Percentiles rank a stretch among this genome's conserved stretches.
phyloP scores from a whole-genome alignment of 2,797 vertebrate genomes.

The Semaprochilodus insignis region DNA sequence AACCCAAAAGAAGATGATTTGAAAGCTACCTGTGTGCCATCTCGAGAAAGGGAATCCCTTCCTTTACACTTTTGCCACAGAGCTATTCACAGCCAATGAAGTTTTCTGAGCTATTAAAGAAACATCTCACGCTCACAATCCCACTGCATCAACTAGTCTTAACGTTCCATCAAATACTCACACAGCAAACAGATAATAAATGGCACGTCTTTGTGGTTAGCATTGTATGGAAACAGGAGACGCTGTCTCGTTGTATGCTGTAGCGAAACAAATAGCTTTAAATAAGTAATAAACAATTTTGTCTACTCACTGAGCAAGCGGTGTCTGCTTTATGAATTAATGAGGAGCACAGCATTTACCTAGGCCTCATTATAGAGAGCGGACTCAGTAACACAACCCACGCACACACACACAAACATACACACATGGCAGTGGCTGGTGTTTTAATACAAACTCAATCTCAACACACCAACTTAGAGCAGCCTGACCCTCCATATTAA shows the following conservation, averaged over 20 bases:
- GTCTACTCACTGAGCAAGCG: constrained; percentile 75
- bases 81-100: neutral
- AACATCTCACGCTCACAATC: neutral
- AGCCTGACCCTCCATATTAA: neutral
- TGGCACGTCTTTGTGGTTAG: constrained; percentile 28
- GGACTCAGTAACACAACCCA: constrained; percentile 44
- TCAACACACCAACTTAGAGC: neutral
- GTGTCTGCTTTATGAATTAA: constrained; percentile 90
- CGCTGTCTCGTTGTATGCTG: constrained; percentile 65
- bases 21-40: too few relatives aligned
- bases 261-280: constrained; percentile 76
- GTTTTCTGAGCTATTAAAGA: neutral
- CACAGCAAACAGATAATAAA: constrained; percentile 30
- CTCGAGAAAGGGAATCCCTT: too few relatives aligned
- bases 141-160: neutral
- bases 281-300: constrained; percentile 89
- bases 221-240: constrained; percentile 51
- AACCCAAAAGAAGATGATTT: too few relatives aligned
- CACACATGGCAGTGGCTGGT: constrained; percentile 14
- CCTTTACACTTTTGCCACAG: too few relatives aligned
- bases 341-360: constrained; percentile 81
- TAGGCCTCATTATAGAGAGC: constrained; percentile 68
- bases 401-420: constrained; percentile 46
- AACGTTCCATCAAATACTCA: neutral
- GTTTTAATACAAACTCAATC: neutral